Evolutionary conservation across 2,113 vertebrate genomes (phyloP).

Genomic region (Syrrhaptes paradoxus): DNA sequence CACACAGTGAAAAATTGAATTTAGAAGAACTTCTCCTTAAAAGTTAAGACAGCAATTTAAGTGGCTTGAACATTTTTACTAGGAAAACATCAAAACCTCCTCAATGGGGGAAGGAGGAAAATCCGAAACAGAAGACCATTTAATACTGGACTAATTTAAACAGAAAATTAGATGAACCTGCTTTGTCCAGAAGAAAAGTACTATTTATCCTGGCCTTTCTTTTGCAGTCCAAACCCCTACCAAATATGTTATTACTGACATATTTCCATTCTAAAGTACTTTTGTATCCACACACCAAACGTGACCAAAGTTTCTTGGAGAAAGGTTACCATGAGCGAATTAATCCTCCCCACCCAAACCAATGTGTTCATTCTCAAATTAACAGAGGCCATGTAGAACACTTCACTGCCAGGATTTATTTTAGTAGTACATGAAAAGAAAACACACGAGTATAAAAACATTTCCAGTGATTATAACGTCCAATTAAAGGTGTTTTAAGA

Average conservation of each 20-base stretch:
- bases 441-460: constrained; percentile 53
- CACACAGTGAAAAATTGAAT: not conserved
- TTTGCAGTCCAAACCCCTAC: not conserved
- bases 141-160: not conserved
- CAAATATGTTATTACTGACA: not conserved
- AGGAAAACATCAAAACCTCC: not conserved
- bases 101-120: not conserved
- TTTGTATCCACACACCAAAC: not conserved
- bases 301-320: not conserved
- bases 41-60: not conserved
- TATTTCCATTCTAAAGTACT: not conserved
- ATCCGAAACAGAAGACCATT: not conserved
- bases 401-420: constrained; percentile 57
- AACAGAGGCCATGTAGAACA: not conserved
- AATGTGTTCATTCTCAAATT: not conserved
- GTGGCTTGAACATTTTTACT: not conserved
- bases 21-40: not conserved
- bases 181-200: not conserved
- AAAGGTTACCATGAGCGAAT: not conserved
- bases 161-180: not conserved
- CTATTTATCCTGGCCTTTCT: not conserved
- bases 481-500: constrained; percentile 39
- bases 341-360: not conserved
- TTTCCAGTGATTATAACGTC: constrained; percentile 49
- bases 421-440: constrained; percentile 30